Percentiles rank a stretch among this genome's conserved stretches.
phyloP scores from a whole-genome alignment of 2,888 invertebrate genomes.

The Leptura quadrifasciata region DNA sequence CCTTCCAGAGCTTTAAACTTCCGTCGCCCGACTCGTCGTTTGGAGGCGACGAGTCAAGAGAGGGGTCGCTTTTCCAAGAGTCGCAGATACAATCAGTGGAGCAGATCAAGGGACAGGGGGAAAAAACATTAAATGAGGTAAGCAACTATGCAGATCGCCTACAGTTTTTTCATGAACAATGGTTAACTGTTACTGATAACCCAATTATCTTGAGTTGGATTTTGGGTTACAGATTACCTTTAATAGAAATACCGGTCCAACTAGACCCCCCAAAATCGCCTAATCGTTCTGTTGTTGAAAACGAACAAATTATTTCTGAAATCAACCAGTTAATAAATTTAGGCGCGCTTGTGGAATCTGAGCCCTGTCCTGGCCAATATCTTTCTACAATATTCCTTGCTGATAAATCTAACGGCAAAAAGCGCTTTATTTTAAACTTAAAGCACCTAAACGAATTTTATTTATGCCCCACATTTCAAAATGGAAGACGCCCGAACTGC shows the following conservation, averaged over 20 bases:
- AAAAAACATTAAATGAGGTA: not conserved
- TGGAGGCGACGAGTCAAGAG: not conserved
- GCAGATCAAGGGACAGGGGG: not conserved
- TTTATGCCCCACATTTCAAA: conserved; percentile 55
- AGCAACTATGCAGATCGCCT: not conserved
- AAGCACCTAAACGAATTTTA: conserved; percentile 51
- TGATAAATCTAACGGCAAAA: not conserved
- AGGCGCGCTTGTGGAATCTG: not conserved
- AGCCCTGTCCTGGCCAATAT: too few relatives aligned
- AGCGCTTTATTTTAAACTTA: conserved; percentile 54
- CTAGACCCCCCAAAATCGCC: not conserved
- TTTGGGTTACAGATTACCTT: not conserved
- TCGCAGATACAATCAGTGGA: not conserved
- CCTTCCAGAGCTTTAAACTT: not conserved
- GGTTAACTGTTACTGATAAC: not conserved
- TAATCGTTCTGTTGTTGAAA: not conserved
- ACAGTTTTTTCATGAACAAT: not conserved
- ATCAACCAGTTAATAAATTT: not conserved
- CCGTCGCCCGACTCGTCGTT: not conserved
- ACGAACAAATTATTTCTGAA: not conserved
- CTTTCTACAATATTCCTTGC: not conserved
- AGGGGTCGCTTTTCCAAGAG: not conserved
- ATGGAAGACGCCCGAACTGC: conserved; percentile 54
- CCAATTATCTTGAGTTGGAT: not conserved
- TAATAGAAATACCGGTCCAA: not conserved